Conservation (phyloP, 2,888 invertebrate species). For the Julus scandinavius region DNA sequence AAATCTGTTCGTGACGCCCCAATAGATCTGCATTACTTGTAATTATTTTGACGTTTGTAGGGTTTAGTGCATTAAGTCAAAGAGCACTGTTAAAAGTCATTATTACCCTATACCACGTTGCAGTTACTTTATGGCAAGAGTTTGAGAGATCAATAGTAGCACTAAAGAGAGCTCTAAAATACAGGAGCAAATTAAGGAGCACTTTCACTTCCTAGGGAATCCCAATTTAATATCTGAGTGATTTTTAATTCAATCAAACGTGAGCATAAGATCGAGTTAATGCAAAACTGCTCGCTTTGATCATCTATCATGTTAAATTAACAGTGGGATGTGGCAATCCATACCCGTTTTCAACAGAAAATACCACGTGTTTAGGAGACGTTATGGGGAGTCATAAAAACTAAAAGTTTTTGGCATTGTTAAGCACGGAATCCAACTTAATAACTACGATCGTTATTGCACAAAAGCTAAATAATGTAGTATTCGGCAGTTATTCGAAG, state of each 20-base stretch:
- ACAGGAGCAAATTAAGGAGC: not conserved
- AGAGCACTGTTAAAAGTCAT: conserved; percentile 1
- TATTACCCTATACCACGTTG: not conserved
- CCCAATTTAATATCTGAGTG: conserved; percentile 44
- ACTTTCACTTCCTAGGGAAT: conserved; percentile 13
- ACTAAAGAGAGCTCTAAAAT: not conserved
- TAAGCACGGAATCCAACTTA: not conserved
- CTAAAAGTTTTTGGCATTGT: not conserved
- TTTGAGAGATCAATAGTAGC: not conserved
- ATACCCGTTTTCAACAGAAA: not conserved
- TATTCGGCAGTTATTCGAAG: not conserved
- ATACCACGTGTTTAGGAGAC: not conserved
- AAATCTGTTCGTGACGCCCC: not conserved
- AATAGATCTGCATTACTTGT: not conserved
- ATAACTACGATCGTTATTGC: not conserved
- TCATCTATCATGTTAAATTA: conserved; percentile 16
- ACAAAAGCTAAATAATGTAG: conserved; percentile 16
- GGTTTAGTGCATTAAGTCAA: not conserved
- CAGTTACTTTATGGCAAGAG: not conserved
- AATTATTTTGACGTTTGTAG: not conserved
- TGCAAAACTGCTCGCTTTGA: conserved; percentile 15
- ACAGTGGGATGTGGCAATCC: not conserved
- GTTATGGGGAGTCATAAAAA: not conserved
- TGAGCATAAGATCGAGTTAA: conserved; percentile 25
- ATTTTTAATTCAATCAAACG: conserved; percentile 40